Evolutionary conservation across 2,888 invertebrate species (phyloP).

Genomic region (Apotomis turbidana): DNA sequence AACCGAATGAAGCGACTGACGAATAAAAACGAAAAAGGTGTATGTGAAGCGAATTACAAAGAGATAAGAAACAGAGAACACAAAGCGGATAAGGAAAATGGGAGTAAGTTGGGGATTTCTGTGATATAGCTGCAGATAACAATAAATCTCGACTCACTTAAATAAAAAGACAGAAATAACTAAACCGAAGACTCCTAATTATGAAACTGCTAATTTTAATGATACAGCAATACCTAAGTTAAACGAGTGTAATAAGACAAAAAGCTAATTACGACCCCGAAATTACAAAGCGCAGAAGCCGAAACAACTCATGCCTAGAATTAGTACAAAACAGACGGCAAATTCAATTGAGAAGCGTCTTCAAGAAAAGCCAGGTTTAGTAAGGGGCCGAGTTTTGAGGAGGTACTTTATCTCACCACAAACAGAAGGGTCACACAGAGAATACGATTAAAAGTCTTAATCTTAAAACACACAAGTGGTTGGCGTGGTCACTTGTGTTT

Average conservation of each 20-base stretch:
- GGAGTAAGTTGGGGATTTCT: constrained; percentile 16
- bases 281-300: constrained; percentile 7
- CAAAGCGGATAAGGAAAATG: constrained; percentile 33
- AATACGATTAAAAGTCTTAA: constrained; percentile 75
- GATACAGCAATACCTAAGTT: background rate
- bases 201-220: too few relatives aligned
- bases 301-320: constrained; percentile 64
- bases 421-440: constrained; percentile 60
- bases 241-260: background rate
- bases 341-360: constrained; percentile 73
- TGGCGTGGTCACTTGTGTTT: constrained; percentile 47
- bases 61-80: constrained; percentile 25
- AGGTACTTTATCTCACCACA: constrained; percentile 78
- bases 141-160: background rate
- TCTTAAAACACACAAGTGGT: constrained; percentile 61
- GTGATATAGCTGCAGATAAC: constrained; percentile 56
- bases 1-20: constrained; percentile 3
- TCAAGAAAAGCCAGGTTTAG: constrained; percentile 69
- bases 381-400: constrained; percentile 72
- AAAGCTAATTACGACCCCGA: constrained; percentile 12
- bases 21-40: constrained; percentile 18
- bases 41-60: constrained; percentile 32
- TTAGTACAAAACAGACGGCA: constrained; percentile 63
- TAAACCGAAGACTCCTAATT: background rate
- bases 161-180: background rate